Base-by-base conservation (phyloP, 1,140 invertebrate species). In the Asobara japonica region DNA sequence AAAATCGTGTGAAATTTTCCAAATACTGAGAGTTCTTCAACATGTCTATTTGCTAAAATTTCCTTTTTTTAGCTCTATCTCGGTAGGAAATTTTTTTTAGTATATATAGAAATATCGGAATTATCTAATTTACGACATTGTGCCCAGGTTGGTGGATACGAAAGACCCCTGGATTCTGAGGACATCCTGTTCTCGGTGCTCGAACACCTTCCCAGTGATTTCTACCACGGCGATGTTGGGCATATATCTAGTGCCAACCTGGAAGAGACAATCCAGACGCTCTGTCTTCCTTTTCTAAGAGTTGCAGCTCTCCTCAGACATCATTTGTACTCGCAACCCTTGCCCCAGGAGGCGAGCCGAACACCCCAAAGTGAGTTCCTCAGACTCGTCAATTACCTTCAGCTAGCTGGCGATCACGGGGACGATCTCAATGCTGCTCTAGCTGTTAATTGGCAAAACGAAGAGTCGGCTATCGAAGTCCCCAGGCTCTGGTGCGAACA, bases 261-360 rank as follows among this genome's bases (percentile, higher is more conserved):
- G 81, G 70, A 72, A 56, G 80, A 84, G 64, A 84, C 94, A 88
- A 88, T 97, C 51, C 92, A 96, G 84, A 90, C 91, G 48, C 84
- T 95, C 22, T 94, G 94, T 78, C 83, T 98, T 71, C 95, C 95
- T 4, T 98, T 95, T 83, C 82, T 98, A 61, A 90, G 95, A 25
- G 90, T 97, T 51, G 93, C 95, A 0, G 90, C 95, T 2, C 85
- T 98, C 2, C 86, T 98, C 22, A 91, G 94, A 67, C 92, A 95
- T 85, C 95, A 98, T 87, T 85, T 98, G 41, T 97, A 96, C 86
- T 91, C 93, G 48, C 91, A 94, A 80, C 89, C 92, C n/a, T 87
- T 96, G 78, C 95, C 95, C 0, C 88, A 91, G 27, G 41, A 45
- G 41, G 4, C 5, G 48, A 90, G 94, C 22, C 84, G 87, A 45